Evolutionary conservation across 35 echinoderm and acorn worm species (phyloP).

Genomic region (Lytechinus pictus): DNA sequence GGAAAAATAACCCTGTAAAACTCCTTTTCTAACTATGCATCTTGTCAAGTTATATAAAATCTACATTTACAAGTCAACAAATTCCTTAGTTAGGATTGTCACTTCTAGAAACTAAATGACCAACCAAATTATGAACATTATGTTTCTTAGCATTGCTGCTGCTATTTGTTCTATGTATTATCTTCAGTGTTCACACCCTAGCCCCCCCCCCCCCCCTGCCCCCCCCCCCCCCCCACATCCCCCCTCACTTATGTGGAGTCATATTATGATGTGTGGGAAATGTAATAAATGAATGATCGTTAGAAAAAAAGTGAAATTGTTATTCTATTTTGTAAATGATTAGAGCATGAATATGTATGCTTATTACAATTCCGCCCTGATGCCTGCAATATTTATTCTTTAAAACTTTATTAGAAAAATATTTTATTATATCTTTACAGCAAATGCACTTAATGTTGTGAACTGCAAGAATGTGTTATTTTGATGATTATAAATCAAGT

Average conservation of each 20-base stretch:
- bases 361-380: neutral
- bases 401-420: neutral
- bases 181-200: neutral
- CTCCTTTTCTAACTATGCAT: too few relatives aligned
- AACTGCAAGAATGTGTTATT: neutral
- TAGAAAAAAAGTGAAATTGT: neutral
- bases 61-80: too few relatives aligned
- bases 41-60: too few relatives aligned
- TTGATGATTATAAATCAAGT: neutral
- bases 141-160: too few relatives aligned
- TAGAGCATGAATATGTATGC: neutral
- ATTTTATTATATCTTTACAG: neutral
- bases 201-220: neutral
- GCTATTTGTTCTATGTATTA: too few relatives aligned
- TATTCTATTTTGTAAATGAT: neutral
- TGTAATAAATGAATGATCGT: neutral
- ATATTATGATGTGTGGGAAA: neutral
- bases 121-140: too few relatives aligned
- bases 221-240: neutral
- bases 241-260: neutral
- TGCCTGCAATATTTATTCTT: neutral
- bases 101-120: too few relatives aligned
- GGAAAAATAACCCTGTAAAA: too few relatives aligned
- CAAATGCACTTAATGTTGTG: neutral
- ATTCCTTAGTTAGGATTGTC: too few relatives aligned